Percentiles rank a stretch among this genome's conserved stretches.
Evolutionary conservation across 2,113 vertebrate species (phyloP).

Genomic region (Cyprinodon variegatus): DNA sequence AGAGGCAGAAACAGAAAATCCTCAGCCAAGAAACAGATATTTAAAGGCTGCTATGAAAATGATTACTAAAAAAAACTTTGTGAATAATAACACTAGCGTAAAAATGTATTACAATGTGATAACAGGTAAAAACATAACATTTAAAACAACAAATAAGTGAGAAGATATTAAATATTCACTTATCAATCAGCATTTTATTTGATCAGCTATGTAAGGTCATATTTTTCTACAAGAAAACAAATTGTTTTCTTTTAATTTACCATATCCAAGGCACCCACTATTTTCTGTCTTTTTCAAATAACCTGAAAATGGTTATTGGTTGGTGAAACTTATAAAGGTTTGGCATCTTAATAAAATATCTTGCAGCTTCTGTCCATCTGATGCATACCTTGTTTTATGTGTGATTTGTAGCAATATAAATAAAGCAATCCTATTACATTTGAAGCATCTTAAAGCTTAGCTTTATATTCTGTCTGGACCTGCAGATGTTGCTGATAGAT

Average conservation of each 20-base stretch:
- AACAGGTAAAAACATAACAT: neutral
- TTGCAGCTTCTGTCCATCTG: neutral
- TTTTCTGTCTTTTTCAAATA: neutral
- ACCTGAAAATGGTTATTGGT: neutral
- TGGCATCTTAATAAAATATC: neutral
- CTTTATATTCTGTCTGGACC: conserved; percentile 10
- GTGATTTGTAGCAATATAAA: neutral
- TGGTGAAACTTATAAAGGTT: neutral
- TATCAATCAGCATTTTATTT: neutral
- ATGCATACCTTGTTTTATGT: neutral
- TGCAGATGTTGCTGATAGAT: conserved; percentile 28
- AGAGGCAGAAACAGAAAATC: neutral
- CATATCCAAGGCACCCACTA: neutral
- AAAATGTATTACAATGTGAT: conserved; percentile 9
- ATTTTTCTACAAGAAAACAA: neutral
- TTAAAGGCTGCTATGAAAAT: neutral
- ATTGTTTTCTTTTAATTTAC: neutral
- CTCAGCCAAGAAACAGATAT: neutral
- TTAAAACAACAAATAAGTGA: neutral
- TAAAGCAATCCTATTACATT: neutral
- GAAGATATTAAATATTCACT: neutral
- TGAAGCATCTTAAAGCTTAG: conserved; percentile 17
- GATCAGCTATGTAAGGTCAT: neutral
- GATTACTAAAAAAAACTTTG: neutral
- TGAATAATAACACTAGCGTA: conserved; percentile 2